Conservation (phyloP, 2,113 vertebrate genomes). For the Cinclus cinclus region DNA sequence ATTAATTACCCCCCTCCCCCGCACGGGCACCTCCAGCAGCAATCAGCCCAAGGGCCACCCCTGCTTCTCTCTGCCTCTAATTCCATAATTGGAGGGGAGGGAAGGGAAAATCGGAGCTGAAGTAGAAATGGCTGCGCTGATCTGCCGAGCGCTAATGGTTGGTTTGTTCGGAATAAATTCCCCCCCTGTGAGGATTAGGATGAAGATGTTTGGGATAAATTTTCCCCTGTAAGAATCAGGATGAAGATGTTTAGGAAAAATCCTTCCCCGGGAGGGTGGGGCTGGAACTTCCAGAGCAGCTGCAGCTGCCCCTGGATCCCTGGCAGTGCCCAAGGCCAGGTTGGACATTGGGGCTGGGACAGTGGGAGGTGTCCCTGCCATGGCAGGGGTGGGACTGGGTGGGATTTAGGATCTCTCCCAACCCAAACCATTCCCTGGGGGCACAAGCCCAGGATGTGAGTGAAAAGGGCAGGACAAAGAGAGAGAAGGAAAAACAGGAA, state of each 20-base stretch:
- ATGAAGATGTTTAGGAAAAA: neutral
- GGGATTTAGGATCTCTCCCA: neutral
- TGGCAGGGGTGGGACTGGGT: rapidly evolving
- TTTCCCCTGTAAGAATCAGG: neutral
- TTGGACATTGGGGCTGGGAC: neutral
- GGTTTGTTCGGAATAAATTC: neutral
- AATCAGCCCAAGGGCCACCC: constrained; percentile 49
- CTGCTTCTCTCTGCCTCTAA: constrained; percentile 28
- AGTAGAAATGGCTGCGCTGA: neutral
- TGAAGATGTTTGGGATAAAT: neutral
- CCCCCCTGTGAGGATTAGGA: neutral
- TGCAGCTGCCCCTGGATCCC: neutral
- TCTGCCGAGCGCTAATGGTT: neutral
- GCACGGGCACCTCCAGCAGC: neutral
- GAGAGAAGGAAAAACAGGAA: neutral
- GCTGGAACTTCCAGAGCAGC: neutral
- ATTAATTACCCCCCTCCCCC: constrained; percentile 20
- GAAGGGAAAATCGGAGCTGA: neutral
- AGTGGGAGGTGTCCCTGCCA: neutral
- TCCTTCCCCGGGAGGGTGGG: neutral
- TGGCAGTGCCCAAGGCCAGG: neutral
- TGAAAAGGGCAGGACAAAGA: neutral
- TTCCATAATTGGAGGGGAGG: constrained; percentile 38
- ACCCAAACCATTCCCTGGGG: neutral
- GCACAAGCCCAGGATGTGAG: neutral